A percentile compares a stretch with the other conserved stretches of the same genome.
These are phyloP conservation scores for Meriones psammophilus DNA, from an alignment of 2,797 vertebrate genomes.

Conservation along the genomic window DNA sequence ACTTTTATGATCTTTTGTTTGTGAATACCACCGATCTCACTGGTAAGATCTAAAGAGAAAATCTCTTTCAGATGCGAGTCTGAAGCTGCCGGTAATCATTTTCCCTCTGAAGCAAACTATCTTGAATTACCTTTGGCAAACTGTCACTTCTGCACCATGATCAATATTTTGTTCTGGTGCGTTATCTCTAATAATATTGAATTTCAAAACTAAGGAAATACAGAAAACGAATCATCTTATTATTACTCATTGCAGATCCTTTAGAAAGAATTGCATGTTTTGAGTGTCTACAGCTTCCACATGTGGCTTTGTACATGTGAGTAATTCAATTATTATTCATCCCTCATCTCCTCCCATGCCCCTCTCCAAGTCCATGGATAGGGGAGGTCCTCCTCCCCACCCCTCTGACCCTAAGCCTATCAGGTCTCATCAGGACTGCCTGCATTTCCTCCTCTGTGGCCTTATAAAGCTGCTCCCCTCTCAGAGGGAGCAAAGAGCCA, in stretches of 20 bases:
- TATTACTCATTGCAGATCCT: not conserved
- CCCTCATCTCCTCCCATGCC: no score
- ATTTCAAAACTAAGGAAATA: not conserved
- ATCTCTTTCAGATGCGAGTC: not conserved
- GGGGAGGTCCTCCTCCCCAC: no score
- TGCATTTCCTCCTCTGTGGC: no score
- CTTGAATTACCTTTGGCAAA: not conserved
- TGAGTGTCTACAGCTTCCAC: not conserved
- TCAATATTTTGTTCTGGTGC: not conserved
- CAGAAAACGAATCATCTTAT: not conserved
- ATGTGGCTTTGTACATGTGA: not conserved
- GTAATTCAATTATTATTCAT: not conserved
- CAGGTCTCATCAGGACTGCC: no score
- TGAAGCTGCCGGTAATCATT: not conserved
- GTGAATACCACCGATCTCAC: not conserved
- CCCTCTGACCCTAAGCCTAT: no score
- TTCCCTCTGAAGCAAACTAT: not conserved
- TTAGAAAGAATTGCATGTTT: not conserved
- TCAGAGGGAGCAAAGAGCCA: no score
- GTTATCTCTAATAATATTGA: not conserved
- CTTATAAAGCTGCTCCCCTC: no score
- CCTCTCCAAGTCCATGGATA: no score
- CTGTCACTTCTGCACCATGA: not conserved
- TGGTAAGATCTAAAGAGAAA: not conserved
- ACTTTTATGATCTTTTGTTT: not conserved